Percentiles rank a stretch among this genome's conserved stretches.
phyloP scores from a whole-genome alignment of 2,113 vertebrate species.

The Erinaceus europaeus region DNA sequence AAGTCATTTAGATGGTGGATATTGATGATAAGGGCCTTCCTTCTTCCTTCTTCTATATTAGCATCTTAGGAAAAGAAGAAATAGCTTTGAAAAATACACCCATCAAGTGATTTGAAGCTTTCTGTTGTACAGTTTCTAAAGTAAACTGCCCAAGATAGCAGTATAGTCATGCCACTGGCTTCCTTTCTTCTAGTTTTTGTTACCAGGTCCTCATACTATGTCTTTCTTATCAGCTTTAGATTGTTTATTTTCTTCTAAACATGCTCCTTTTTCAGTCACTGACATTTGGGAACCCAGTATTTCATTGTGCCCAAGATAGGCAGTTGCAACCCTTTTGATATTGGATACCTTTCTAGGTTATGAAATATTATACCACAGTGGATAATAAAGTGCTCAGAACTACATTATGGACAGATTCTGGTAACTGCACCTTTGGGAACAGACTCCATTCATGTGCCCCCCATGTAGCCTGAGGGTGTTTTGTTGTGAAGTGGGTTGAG shows the following conservation, averaged over 20 bases:
- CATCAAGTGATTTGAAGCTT: background rate
- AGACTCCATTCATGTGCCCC: background rate
- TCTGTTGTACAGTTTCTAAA: slow-evolving; percentile 19
- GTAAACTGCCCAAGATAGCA: slow-evolving; percentile 21
- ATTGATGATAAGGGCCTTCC: slow-evolving; percentile 5
- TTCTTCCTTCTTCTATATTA: slow-evolving; percentile 1
- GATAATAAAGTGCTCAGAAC: background rate
- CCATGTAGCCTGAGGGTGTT: background rate
- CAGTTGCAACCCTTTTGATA: slow-evolving; percentile 20
- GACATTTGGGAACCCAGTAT: background rate
- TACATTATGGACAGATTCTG: slow-evolving; percentile 6
- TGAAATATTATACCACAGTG: slow-evolving; percentile 10
- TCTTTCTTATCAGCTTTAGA: background rate
- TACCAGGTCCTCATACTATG: background rate
- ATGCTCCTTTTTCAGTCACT: slow-evolving; percentile 16
- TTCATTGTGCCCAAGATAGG: slow-evolving; percentile 31
- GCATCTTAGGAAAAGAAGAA: slow-evolving; percentile 19
- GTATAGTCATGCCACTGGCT: background rate
- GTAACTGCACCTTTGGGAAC: background rate
- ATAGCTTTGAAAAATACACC: slow-evolving; percentile 23
- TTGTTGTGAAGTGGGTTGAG: background rate
- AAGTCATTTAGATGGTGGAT: slow-evolving; percentile 12
- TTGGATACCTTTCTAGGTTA: slow-evolving; percentile 35
- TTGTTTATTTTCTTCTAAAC: background rate
- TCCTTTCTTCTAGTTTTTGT: background rate